A percentile compares a stretch with the other conserved stretches of the same genome.
phyloP scores from a whole-genome alignment of 2,888 invertebrate genomes.

The Xestia ashworthii region DNA sequence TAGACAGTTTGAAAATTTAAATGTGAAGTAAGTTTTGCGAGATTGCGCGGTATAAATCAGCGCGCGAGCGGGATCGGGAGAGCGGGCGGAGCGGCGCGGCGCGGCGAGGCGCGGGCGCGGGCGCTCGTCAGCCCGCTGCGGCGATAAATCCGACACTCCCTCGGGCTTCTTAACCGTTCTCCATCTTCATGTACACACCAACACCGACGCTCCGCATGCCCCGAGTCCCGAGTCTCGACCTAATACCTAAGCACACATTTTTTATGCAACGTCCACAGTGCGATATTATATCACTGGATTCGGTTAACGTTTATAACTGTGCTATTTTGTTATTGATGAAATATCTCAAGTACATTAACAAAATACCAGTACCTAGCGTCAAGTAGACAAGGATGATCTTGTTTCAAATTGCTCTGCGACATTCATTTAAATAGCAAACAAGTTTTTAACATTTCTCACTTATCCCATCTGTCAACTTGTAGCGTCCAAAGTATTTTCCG shows the following conservation, averaged over 20 bases:
- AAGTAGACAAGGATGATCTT: conserved; percentile 47
- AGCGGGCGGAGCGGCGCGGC: conserved; percentile 73
- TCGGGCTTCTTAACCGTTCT: conserved; percentile 86
- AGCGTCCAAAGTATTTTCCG: conserved; percentile 84
- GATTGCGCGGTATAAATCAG: conserved; percentile 90
- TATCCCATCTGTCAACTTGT: conserved; percentile 82
- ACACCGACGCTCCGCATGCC: conserved; percentile 59
- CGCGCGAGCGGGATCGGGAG: conserved; percentile 79
- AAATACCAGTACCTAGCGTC: background rate
- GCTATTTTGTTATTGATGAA: background rate
- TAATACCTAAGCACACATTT: conserved; percentile 58
- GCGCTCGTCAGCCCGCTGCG: conserved; percentile 81
- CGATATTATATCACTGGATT: conserved; percentile 37
- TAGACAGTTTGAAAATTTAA: conserved; percentile 91
- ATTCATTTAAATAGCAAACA: conserved; percentile 72
- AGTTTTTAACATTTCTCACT: conserved; percentile 78
- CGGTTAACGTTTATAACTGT: conserved; percentile 11
- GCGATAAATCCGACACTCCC: conserved; percentile 89
- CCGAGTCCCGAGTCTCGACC: conserved; percentile 33
- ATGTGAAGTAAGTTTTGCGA: conserved; percentile 91
- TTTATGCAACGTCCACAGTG: conserved; percentile 58
- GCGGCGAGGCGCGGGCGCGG: conserved; percentile 77
- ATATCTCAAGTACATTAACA: background rate
- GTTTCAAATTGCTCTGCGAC: conserved; percentile 57
- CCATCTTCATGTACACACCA: conserved; percentile 82